Conservation (phyloP, 2,113 vertebrate species). For the Rhinopomastus cyanomelas region DNA sequence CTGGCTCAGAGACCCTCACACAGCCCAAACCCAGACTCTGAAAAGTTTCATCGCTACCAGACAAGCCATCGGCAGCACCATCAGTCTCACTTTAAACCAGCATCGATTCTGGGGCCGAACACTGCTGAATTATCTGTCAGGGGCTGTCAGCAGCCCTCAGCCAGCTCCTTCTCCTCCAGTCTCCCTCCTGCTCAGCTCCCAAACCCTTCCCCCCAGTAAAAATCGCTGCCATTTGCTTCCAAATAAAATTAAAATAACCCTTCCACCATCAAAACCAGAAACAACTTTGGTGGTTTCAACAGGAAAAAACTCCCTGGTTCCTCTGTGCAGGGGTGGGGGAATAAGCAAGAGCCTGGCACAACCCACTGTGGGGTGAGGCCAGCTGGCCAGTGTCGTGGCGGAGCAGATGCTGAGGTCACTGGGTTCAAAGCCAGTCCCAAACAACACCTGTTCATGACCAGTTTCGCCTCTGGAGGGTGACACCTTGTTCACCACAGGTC, state of each 20-base stretch:
- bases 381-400: accelerated
- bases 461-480: background rate
- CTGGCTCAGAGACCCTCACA: accelerated
- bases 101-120: background rate
- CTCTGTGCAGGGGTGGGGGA: background rate
- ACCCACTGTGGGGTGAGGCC: background rate
- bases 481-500: background rate
- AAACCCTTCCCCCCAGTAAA: background rate
- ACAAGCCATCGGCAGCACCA: accelerated
- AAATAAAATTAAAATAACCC: background rate
- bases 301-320: background rate
- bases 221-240: background rate
- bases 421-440: background rate
- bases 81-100: background rate
- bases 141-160: background rate
- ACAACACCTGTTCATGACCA: background rate
- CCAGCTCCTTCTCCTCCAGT: background rate
- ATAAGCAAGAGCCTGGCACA: background rate
- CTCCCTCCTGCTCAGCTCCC: background rate
- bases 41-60: background rate
- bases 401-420: background rate
- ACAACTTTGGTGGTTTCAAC: background rate
- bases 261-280: background rate
- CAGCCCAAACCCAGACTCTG: background rate
- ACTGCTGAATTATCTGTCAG: background rate